Conservation (phyloP, 2,888 invertebrate species). For the Cactoblastis cactorum region DNA sequence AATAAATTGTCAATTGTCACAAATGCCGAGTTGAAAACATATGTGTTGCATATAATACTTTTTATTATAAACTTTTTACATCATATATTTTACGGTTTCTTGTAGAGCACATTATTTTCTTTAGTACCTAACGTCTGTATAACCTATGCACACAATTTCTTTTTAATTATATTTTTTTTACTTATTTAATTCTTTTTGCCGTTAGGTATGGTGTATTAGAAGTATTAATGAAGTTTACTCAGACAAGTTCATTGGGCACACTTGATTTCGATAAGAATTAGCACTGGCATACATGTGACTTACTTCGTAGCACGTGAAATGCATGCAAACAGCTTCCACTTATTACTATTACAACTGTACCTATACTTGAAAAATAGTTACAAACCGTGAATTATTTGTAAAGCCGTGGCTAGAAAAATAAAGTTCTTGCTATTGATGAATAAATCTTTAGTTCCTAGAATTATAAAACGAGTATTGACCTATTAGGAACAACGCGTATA, state of each 20-base stretch:
- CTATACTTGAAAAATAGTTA: background rate
- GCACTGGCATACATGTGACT: background rate
- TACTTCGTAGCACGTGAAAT: background rate
- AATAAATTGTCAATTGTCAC: too few species aligned
- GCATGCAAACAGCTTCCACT: background rate
- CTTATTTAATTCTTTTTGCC: too few species aligned
- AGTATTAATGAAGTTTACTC: background rate
- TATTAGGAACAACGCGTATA: too few species aligned
- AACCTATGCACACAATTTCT: too few species aligned
- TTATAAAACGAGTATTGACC: too few species aligned
- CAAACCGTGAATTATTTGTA: background rate
- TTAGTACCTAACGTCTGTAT: too few species aligned
- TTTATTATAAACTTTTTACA: too few species aligned
- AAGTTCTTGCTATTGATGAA: background rate
- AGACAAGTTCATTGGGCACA: background rate
- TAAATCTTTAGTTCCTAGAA: too few species aligned
- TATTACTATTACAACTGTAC: background rate
- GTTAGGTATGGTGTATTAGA: background rate
- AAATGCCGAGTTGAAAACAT: too few species aligned
- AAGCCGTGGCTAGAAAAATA: background rate
- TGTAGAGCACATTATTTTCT: too few species aligned
- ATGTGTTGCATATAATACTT: too few species aligned
- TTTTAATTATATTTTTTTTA: background rate
- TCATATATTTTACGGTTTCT: too few species aligned
- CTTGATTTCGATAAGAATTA: conserved; percentile 6